Percentiles rank a stretch among this genome's conserved stretches.
Evolutionary conservation across 1,140 invertebrate genomes (phyloP).

Genomic region (Stegodyphus dumicola): DNA sequence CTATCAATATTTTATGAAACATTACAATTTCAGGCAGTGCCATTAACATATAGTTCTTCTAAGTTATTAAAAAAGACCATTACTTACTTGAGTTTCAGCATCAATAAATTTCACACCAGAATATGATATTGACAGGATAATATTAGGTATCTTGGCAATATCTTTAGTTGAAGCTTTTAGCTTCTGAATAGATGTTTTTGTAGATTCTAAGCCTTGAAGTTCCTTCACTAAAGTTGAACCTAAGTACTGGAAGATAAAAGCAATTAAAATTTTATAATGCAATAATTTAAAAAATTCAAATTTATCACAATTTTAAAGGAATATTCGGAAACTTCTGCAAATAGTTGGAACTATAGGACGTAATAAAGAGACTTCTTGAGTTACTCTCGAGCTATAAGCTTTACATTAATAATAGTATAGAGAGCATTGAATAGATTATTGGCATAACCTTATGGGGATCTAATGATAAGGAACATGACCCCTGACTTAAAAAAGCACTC

Average conservation of each 20-base stretch:
- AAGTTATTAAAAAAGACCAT: background rate
- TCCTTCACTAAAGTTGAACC: slow-evolving; percentile 94
- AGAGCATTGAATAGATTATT: too few species aligned
- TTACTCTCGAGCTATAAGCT: too few species aligned
- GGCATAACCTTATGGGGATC: too few species aligned
- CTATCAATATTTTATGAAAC: background rate
- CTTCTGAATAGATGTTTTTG: slow-evolving; percentile 93
- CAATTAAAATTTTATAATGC: background rate
- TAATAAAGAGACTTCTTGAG: too few species aligned
- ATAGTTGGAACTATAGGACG: too few species aligned
- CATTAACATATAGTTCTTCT: background rate
- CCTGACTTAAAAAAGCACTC: too few species aligned
- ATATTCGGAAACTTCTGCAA: too few species aligned
- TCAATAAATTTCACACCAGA: slow-evolving; percentile 92
- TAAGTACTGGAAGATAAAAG: slow-evolving; percentile 79
- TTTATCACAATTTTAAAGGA: too few species aligned
- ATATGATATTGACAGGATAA: slow-evolving; percentile 86
- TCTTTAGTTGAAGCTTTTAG: slow-evolving; percentile 77
- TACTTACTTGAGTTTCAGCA: slow-evolving; percentile 77
- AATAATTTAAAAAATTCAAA: too few species aligned
- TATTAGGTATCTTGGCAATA: slow-evolving; percentile 73
- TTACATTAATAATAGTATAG: too few species aligned
- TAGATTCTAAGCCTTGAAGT: slow-evolving; percentile 91
- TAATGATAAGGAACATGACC: too few species aligned
- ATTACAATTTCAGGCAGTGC: background rate